Evolutionary conservation across 2,888 invertebrate genomes (phyloP).

Genomic region (Spatulosminthurus flaviceps): DNA sequence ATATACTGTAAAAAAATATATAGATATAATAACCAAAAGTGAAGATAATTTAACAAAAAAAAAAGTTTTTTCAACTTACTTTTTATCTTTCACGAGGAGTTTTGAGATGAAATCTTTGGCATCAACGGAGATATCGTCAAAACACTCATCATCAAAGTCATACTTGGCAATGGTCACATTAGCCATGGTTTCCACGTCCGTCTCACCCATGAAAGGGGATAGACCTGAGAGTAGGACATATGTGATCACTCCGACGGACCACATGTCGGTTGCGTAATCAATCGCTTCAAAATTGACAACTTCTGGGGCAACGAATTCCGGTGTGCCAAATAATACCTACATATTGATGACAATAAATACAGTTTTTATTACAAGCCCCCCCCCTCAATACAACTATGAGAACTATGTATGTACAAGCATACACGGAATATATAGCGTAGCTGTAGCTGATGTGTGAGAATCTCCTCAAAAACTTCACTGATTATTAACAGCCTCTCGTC

Average conservation of each 20-base stretch:
- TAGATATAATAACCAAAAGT: background rate
- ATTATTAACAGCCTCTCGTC: too few relatives aligned
- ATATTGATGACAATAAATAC: background rate
- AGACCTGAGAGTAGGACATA: slow-evolving; percentile 78
- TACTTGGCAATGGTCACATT: slow-evolving; percentile 97
- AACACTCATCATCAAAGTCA: slow-evolving; percentile 97
- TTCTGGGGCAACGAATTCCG: slow-evolving; percentile 98
- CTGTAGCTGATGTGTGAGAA: background rate
- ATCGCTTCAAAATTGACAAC: slow-evolving; percentile 98
- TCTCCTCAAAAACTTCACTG: too few relatives aligned
- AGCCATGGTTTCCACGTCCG: slow-evolving; percentile 97
- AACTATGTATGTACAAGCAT: too few relatives aligned
- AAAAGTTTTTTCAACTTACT: slow-evolving; percentile 73
- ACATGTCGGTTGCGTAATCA: slow-evolving; percentile 96
- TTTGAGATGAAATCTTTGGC: slow-evolving; percentile 96
- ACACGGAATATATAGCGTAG: background rate
- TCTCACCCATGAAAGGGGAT: slow-evolving; percentile 98
- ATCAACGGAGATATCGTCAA: slow-evolving; percentile 90
- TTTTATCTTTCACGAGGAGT: slow-evolving; percentile 89
- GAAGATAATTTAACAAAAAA: too few relatives aligned
- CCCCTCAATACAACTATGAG: too few relatives aligned
- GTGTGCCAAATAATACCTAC: slow-evolving; percentile 91
- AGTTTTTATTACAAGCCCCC: background rate
- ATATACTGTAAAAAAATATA: background rate
- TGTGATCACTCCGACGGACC: slow-evolving; percentile 69